A percentile compares a stretch with the other conserved stretches of the same genome.
phyloP scores from a whole-genome alignment of 2,888 invertebrate species.

The Tenthredo distinguenda region DNA sequence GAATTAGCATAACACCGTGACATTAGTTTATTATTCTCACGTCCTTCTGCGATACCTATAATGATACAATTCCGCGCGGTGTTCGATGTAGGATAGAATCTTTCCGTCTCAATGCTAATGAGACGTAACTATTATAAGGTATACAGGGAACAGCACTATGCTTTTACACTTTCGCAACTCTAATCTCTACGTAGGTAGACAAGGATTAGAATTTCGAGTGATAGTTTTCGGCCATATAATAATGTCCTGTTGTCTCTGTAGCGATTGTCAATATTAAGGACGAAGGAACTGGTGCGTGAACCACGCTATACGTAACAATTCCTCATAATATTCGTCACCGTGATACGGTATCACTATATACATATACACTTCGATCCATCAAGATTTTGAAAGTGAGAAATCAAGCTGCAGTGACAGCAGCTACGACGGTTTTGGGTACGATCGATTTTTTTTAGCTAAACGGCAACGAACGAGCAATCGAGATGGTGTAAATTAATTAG shows the following conservation, averaged over 20 bases:
- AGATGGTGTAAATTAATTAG: neutral
- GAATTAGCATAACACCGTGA: neutral
- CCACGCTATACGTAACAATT: neutral
- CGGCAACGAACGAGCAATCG: no score
- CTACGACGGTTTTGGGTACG: no score
- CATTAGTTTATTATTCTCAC: constrained; percentile 24
- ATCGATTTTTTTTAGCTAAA: no score
- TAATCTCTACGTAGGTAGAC: neutral
- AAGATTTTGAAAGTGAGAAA: neutral
- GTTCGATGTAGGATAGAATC: neutral
- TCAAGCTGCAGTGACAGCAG: no score
- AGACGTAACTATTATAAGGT: neutral
- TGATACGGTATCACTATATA: neutral
- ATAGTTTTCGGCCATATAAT: neutral
- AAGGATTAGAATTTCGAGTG: neutral
- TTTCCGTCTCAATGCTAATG: constrained; percentile 1
- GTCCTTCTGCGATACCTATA: constrained; percentile 23
- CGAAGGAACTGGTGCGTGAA: neutral
- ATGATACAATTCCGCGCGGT: neutral
- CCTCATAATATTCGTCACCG: neutral
- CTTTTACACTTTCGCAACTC: constrained; percentile 31
- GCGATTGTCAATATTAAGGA: neutral
- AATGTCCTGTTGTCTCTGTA: neutral
- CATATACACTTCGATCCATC: neutral
- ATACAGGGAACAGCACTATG: neutral